phyloP scores from a whole-genome alignment of 2,113 vertebrate genomes.

The Paramisgurnus dabryanus region DNA sequence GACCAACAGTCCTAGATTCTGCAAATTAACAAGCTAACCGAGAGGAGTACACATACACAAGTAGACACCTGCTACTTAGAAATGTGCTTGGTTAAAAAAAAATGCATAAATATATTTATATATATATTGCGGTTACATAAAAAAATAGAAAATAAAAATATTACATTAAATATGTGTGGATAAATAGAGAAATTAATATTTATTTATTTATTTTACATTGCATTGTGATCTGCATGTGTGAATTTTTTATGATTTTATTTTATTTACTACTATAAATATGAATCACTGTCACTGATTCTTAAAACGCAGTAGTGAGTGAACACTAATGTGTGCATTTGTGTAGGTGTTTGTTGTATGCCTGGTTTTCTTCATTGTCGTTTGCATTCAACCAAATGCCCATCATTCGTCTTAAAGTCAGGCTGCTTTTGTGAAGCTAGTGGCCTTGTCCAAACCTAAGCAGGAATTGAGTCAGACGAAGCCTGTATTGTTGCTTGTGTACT shows the following conservation, averaged over 20 bases:
- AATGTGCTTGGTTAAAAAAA: background rate
- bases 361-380: background rate
- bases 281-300: too few relatives aligned
- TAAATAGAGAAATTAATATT: background rate
- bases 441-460: conserved; percentile 61
- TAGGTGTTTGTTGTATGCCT: too few relatives aligned
- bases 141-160: too few relatives aligned
- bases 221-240: too few relatives aligned
- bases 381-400: conserved; percentile 27
- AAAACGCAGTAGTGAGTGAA: too few relatives aligned
- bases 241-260: too few relatives aligned
- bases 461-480: conserved; percentile 64
- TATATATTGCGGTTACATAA: background rate
- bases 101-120: background rate
- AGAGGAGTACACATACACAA: conserved; percentile 14
- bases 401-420: conserved; percentile 55
- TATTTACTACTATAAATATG: too few relatives aligned
- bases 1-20: conserved; percentile 53
- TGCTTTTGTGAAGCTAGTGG: conserved; percentile 66
- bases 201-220: too few relatives aligned
- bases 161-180: background rate
- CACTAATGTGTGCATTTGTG: too few relatives aligned
- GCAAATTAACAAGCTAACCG: conserved; percentile 64
- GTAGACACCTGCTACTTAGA: conserved; percentile 37
- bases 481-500: conserved; percentile 33